Base-by-base conservation (phyloP, 2,797 vertebrate genomes). In the Spea hammondii region DNA sequence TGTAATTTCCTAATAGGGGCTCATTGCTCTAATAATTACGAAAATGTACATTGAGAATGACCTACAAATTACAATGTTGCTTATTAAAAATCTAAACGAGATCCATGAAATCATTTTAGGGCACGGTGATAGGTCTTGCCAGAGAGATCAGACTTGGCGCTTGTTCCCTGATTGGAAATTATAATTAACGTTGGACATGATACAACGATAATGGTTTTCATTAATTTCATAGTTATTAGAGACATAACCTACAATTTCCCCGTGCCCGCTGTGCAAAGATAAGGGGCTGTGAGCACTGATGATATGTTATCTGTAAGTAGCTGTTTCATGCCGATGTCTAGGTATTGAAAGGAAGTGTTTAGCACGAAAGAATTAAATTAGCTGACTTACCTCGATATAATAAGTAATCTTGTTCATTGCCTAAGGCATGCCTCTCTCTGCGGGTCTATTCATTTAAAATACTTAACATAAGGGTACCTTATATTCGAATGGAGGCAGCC, bases 301-400 rank as follows among this genome's bases (percentile, higher is more conserved):
- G 77, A 12, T 74, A 47, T 7, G 64, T 57, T 78, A 77, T 84
- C 85, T 81, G 84, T 79, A 50, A 86, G 6, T 0, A 65, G 77
- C 81, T 83, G 74, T 75, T 70, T 47, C 8, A 74, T 47, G 51
- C 14, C 11, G 53, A 70, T 70, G 12, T 45, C 4, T 70, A 44
- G 32, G 12, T 70, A 49, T 13, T 10, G 11, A 11, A 32, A 3
- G 32, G 32, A 32, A 32, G 3, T 57, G 5, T 57, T 57, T 10
- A 57, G 10, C 55, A 10, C 5, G 60, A 17, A 64, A 17, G 6
- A 64, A 13, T 32, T 32, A 32, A 32, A 32, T 32, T 57, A 53
- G 55, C 12, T 10, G 13, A 57, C 5, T 5, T 57, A 57, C 8
- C 11, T 5, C 5, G 55, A 57, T 12, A 57, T 13, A 13, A 57